A percentile compares a stretch with the other conserved stretches of the same genome.
These are phyloP conservation scores for Trogon melanurus DNA, from an alignment of 2,113 vertebrate species.

Conservation along the genomic window DNA sequence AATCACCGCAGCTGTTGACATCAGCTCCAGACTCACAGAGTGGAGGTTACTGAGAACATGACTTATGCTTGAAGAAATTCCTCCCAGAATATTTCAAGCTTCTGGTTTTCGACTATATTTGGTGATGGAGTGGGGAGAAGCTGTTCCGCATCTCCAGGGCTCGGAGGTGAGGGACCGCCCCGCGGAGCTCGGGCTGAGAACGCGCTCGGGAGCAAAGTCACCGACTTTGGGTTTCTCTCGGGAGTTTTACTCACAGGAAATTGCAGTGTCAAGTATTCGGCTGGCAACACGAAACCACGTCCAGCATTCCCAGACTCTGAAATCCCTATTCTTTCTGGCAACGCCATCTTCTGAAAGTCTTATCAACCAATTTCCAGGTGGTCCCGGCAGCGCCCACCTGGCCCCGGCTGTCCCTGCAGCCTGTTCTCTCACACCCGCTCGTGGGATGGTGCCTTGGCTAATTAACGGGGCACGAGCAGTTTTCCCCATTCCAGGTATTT, in stretches of 20 bases:
- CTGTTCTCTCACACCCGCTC: fast-evolving
- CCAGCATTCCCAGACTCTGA: neutral
- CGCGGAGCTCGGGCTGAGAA: fast-evolving
- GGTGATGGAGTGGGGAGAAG: neutral
- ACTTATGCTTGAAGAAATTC: neutral
- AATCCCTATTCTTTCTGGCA: neutral
- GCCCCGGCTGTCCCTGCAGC: neutral
- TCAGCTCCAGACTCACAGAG: neutral
- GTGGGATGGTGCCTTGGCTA: fast-evolving
- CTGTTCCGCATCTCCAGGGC: neutral
- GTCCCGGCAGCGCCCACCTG: neutral
- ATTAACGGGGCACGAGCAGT: fast-evolving
- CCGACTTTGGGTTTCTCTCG: neutral
- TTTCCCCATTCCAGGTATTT: neutral
- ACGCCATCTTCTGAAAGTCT: neutral
- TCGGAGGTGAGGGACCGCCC: fast-evolving
- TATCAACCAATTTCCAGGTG: fast-evolving
- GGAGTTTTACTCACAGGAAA: neutral
- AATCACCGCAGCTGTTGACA: neutral
- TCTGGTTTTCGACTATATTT: neutral
- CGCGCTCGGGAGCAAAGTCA: neutral
- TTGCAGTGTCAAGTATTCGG: neutral
- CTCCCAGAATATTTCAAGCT: neutral
- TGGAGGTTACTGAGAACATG: neutral
- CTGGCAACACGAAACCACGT: neutral